Conservation (phyloP, 2,113 vertebrate species). For the Spilogale gracilis region DNA sequence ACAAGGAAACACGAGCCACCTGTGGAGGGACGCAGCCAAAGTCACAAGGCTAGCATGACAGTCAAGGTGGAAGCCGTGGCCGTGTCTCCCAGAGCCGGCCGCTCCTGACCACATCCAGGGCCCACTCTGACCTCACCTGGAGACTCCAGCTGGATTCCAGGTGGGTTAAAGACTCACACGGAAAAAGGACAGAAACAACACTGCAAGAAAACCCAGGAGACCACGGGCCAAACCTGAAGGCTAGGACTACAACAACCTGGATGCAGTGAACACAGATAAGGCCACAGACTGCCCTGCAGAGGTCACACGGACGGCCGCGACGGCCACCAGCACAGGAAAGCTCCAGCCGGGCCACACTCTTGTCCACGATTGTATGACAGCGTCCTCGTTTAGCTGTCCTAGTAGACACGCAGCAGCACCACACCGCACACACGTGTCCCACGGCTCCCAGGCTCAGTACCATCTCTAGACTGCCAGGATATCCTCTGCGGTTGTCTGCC, state of each 20-base stretch:
- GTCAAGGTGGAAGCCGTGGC: neutral
- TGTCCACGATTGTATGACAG: neutral
- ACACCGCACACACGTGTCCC: accelerated
- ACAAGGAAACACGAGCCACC: neutral
- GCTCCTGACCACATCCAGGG: neutral
- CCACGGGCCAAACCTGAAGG: neutral
- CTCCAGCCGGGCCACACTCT: too few relatives aligned
- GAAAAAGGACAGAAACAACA: neutral
- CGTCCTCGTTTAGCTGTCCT: too few relatives aligned
- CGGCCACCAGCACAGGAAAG: too few relatives aligned
- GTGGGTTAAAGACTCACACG: neutral
- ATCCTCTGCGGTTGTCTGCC: neutral
- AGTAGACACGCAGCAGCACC: neutral
- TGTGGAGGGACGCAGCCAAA: neutral
- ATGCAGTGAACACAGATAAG: neutral
- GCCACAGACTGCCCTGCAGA: neutral
- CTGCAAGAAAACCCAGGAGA: neutral
- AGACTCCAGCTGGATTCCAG: neutral
- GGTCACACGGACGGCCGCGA: neutral
- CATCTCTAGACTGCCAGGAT: neutral
- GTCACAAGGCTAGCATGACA: neutral
- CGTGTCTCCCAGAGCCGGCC: neutral
- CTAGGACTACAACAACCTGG: neutral
- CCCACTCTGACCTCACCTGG: neutral
- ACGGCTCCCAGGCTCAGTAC: neutral